Percentiles rank a stretch among this genome's conserved stretches.
Evolutionary conservation across 2,113 vertebrate species (phyloP).

Genomic region (Nannobrachium achirus): DNA sequence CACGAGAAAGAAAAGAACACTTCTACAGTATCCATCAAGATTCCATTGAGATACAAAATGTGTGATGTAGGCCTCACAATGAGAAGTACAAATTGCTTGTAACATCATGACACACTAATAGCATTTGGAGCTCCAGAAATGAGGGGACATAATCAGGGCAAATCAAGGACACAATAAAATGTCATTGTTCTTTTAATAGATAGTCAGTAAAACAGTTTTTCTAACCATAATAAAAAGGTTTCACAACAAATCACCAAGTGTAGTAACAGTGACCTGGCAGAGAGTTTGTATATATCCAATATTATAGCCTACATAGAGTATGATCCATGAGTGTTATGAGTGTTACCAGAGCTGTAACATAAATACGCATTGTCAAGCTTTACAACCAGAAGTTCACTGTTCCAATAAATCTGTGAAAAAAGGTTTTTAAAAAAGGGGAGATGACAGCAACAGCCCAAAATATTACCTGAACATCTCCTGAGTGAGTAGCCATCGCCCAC

Average conservation of each 20-base stretch:
- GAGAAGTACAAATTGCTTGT: conserved; percentile 7
- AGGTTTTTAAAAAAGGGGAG: neutral
- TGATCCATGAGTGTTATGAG: neutral
- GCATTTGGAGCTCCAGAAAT: conserved; percentile 35
- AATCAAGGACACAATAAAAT: conserved; percentile 44
- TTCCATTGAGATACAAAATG: too few species aligned
- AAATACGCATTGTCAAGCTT: neutral
- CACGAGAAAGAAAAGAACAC: too few species aligned
- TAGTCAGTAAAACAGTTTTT: conserved; percentile 58
- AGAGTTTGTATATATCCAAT: neutral
- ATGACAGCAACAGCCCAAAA: neutral
- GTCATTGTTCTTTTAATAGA: conserved; percentile 54
- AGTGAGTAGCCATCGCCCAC: neutral
- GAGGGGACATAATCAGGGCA: conserved; percentile 18
- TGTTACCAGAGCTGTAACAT: neutral
- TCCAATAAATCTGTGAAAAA: neutral
- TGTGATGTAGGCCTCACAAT: neutral
- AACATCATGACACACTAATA: conserved; percentile 15
- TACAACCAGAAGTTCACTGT: neutral
- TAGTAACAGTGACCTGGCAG: conserved; percentile 4
- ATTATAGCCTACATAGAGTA: neutral
- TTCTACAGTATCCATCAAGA: too few species aligned
- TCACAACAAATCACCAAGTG: conserved; percentile 18
- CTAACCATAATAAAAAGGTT: conserved; percentile 47
- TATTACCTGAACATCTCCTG: neutral